Conservation (phyloP, 2,888 invertebrate genomes). For the Standfussiana lucernea region DNA sequence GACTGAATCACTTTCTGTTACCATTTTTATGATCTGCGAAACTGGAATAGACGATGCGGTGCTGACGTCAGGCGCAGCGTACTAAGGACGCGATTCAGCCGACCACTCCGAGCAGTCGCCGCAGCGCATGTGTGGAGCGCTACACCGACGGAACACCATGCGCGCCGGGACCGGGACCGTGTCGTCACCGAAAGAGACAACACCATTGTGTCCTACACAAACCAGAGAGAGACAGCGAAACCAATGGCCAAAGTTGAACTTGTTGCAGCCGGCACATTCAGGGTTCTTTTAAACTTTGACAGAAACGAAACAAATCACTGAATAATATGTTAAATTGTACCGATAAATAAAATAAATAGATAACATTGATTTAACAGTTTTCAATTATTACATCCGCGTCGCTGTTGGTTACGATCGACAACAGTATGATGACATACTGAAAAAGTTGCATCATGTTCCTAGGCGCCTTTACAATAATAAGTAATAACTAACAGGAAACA, state of each 20-base stretch:
- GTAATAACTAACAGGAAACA: constrained; percentile 9
- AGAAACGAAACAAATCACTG: constrained; percentile 19
- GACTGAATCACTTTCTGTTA: constrained; percentile 86
- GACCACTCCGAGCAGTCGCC: constrained; percentile 75
- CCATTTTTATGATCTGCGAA: constrained; percentile 84
- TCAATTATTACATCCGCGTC: constrained; percentile 15
- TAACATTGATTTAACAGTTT: background rate
- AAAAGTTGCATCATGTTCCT: constrained; percentile 59
- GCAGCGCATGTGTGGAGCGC: constrained; percentile 80
- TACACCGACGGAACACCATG: constrained; percentile 37
- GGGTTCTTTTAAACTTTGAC: constrained; percentile 38
- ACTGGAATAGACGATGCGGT: constrained; percentile 79
- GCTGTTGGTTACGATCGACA: constrained; percentile 11
- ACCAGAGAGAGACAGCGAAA: constrained; percentile 68
- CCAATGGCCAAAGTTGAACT: constrained; percentile 60
- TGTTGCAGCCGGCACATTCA: constrained; percentile 57
- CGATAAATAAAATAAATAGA: background rate
- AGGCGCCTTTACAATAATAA: constrained; percentile 27
- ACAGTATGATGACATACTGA: constrained; percentile 35
- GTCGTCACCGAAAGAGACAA: constrained; percentile 66
- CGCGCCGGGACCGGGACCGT: constrained; percentile 34
- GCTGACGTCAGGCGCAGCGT: constrained; percentile 75
- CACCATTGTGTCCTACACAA: constrained; percentile 36
- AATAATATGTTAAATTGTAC: constrained; percentile 2
- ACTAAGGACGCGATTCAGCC: constrained; percentile 72